These are phyloP conservation scores for Trinorchestia longiramus DNA, from an alignment of 1,140 invertebrate genomes.

Conservation along the genomic window DNA sequence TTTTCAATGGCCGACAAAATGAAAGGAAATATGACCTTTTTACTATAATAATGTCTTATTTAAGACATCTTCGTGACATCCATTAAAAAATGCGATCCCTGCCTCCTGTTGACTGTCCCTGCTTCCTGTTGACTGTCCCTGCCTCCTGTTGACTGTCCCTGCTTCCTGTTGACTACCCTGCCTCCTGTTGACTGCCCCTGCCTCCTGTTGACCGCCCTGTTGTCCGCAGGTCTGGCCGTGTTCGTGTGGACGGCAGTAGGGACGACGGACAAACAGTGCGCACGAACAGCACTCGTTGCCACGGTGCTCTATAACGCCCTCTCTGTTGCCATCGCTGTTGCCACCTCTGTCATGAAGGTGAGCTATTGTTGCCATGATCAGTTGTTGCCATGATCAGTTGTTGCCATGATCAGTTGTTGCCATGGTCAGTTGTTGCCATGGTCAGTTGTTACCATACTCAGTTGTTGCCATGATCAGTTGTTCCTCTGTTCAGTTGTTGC, in stretches of 20 bases:
- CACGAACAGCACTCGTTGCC: constrained; percentile 8
- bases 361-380: not conserved
- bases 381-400: not conserved
- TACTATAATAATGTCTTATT: no score
- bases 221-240: constrained; percentile 21
- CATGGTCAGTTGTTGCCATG: no score
- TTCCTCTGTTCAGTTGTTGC: no score
- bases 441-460: no score
- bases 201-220: not conserved
- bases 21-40: no score
- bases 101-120: no score
- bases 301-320: constrained; percentile 11
- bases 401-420: not conserved
- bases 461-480: no score
- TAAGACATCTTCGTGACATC: no score
- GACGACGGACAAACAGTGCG: not conserved
- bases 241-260: constrained; percentile 47
- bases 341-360: not conserved
- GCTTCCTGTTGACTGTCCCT: no score
- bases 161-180: not conserved
- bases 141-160: not conserved
- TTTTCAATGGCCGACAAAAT: no score
- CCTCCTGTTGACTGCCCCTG: not conserved
- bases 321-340: not conserved
- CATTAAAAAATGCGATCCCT: no score